These are phyloP conservation scores for Hetaerina americana DNA, from an alignment of 1,140 invertebrate species.

Conservation along the genomic window DNA sequence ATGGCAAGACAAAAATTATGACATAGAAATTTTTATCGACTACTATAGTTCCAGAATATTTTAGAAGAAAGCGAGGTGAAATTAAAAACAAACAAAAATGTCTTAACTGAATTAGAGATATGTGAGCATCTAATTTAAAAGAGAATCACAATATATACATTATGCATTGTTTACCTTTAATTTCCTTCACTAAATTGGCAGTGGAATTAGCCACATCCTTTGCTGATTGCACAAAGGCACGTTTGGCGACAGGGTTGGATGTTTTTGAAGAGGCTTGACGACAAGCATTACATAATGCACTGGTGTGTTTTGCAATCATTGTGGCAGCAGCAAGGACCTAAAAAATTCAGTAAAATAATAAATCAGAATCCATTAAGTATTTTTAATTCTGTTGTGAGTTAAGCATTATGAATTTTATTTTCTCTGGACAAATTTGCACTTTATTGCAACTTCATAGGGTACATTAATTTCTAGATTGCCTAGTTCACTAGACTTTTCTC, in stretches of 20 bases:
- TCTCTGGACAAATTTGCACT: too few relatives aligned
- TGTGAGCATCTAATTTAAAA: slow-evolving; percentile 3
- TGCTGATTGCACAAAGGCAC: slow-evolving; percentile 94
- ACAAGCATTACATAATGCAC: slow-evolving; percentile 88
- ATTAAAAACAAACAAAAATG: too few relatives aligned
- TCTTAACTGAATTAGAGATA: too few relatives aligned
- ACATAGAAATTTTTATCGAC: too few relatives aligned
- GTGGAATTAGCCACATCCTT: slow-evolving; percentile 97
- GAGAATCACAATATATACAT: neutral
- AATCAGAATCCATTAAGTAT: neutral
- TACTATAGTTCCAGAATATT: too few relatives aligned
- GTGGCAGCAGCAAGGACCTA: slow-evolving; percentile 82
- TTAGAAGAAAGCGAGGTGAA: too few relatives aligned
- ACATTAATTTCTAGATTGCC: too few relatives aligned
- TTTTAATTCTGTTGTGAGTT: too few relatives aligned
- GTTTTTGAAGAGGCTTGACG: slow-evolving; percentile 84
- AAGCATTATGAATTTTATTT: too few relatives aligned
- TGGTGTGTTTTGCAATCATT: slow-evolving; percentile 91
- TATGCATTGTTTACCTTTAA: slow-evolving; percentile 48
- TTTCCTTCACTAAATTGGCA: slow-evolving; percentile 84
- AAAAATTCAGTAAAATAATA: slow-evolving; percentile 9
- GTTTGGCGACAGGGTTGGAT: slow-evolving; percentile 81
- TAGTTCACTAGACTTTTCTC: too few relatives aligned
- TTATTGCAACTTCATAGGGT: too few relatives aligned
- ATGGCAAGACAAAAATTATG: too few relatives aligned